Evolutionary conservation across 2,797 vertebrate genomes (phyloP).

Genomic region (Cichlasoma orientale): DNA sequence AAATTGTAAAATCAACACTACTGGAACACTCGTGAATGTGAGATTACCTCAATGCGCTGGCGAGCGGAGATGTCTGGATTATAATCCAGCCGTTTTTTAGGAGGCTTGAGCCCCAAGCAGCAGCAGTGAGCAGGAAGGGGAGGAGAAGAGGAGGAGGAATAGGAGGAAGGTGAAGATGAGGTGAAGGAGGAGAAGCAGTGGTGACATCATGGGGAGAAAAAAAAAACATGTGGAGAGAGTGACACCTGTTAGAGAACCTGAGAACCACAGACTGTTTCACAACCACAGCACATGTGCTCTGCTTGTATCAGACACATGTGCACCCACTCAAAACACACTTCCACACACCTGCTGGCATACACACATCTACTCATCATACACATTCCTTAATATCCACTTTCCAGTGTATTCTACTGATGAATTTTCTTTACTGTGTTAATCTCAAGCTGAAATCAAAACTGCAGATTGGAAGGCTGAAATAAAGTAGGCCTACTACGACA

Average conservation of each 20-base stretch:
- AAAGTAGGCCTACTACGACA: not conserved
- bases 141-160: slow-evolving; percentile 68
- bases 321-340: slow-evolving; percentile 25
- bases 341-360: slow-evolving; percentile 22
- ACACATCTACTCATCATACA: slow-evolving; percentile 11
- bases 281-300: slow-evolving; percentile 44
- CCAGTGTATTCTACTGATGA: not conserved
- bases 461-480: not conserved
- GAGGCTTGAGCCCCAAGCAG: slow-evolving; percentile 90
- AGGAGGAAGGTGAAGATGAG: slow-evolving; percentile 91
- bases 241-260: slow-evolving; percentile 81
- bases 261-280: slow-evolving; percentile 55
- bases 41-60: slow-evolving; percentile 94
- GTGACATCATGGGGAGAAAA: slow-evolving; percentile 87
- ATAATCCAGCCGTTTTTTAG: slow-evolving; percentile 99
- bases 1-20: slow-evolving; percentile 33
- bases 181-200: slow-evolving; percentile 91
- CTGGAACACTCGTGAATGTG: slow-evolving; percentile 69
- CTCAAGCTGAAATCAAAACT: not conserved
- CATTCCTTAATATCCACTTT: not conserved
- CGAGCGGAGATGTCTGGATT: slow-evolving; percentile 93
- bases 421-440: not conserved
- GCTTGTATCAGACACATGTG: slow-evolving; percentile 33
- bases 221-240: slow-evolving; percentile 89
- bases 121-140: slow-evolving; percentile 84